Percentiles rank a stretch among this genome's conserved stretches.
Conservation (phyloP, 1,140 invertebrate genomes). For the Drosophila burlai region DNA sequence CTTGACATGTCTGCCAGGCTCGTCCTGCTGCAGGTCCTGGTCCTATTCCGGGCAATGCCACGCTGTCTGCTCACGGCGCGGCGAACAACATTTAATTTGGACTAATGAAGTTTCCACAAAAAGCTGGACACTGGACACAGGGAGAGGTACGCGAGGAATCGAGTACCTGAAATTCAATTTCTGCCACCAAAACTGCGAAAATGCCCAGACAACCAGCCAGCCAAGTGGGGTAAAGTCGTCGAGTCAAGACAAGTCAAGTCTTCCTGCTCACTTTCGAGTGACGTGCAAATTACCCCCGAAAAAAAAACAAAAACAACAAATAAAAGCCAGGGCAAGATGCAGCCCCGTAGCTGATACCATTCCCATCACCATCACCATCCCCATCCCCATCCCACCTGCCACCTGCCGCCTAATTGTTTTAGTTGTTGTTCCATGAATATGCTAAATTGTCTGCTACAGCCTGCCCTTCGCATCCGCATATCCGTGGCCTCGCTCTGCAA, state of each 20-base stretch:
- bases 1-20: conserved; percentile 25
- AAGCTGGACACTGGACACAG: conserved; percentile 23
- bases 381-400: conserved; percentile 57
- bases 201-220: conserved; percentile 14
- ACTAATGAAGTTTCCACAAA: conserved; percentile 79
- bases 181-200: conserved; percentile 39
- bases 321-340: conserved; percentile 5
- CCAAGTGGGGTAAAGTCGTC: conserved; percentile 44
- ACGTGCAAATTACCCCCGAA: conserved; percentile 75
- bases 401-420: conserved; percentile 74
- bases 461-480: conserved; percentile 38
- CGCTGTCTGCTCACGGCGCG: conserved; percentile 72
- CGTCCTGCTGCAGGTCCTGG: conserved; percentile 14
- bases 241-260: conserved; percentile 50
- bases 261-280: conserved; percentile 73
- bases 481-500: conserved; percentile 51
- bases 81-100: conserved; percentile 77
- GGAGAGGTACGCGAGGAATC: conserved; percentile 5
- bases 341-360: conserved; percentile 2
- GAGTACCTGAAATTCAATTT: conserved; percentile 51
- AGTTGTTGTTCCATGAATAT: conserved; percentile 82
- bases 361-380: conserved; percentile 17
- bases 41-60: conserved; percentile 46
- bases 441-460: conserved; percentile 75
- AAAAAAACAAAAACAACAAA: conserved; percentile 14